These are phyloP conservation scores for Buphagus erythrorhynchus DNA, from an alignment of 2,797 vertebrate species.

Conservation along the genomic window DNA sequence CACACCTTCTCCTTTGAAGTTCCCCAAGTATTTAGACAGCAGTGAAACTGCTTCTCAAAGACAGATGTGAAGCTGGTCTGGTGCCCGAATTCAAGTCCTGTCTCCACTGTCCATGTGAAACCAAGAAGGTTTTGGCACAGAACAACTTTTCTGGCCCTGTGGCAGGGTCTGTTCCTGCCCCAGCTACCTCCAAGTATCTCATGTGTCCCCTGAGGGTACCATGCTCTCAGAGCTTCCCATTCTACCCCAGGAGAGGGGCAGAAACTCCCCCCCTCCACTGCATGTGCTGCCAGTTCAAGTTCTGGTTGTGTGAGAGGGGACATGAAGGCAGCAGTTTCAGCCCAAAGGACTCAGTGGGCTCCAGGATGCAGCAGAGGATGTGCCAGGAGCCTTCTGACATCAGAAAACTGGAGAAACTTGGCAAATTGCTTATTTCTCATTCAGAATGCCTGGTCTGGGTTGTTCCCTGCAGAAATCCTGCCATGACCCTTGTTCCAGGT, in stretches of 20 bases:
- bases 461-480: not conserved
- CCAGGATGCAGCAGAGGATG: not conserved
- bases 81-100: not conserved
- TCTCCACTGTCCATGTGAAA: fast-evolving
- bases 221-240: not conserved
- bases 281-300: not conserved
- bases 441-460: not conserved
- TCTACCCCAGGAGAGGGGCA: not conserved
- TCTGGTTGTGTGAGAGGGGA: not conserved
- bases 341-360: not conserved
- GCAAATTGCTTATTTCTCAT: not conserved
- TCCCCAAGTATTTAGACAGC: not conserved
- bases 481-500: not conserved
- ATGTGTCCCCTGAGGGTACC: too few relatives aligned
- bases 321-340: fast-evolving
- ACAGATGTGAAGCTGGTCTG: not conserved
- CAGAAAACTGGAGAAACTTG: not conserved
- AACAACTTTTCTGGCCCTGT: not conserved
- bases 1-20: not conserved
- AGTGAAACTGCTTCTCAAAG: not conserved
- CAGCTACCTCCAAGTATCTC: not conserved
- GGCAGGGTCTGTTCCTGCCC: fast-evolving
- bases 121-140: not conserved
- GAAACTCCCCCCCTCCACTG: not conserved
- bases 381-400: not conserved